These are phyloP conservation scores for Indicator indicator DNA, from an alignment of 2,113 vertebrate species.

Conservation along the genomic window DNA sequence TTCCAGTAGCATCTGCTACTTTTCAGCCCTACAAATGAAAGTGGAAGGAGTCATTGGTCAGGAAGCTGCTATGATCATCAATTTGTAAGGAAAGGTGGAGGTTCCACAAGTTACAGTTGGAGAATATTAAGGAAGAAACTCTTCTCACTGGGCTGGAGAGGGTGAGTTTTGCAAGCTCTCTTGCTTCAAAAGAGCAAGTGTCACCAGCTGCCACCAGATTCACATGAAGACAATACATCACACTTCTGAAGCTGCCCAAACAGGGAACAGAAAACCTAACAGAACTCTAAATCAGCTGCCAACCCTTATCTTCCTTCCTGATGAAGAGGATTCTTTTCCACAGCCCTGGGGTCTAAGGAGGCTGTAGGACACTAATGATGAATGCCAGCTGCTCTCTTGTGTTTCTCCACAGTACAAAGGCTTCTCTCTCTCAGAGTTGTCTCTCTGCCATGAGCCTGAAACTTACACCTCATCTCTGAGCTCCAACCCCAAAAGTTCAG, in stretches of 20 bases:
- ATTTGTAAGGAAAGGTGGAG: neutral
- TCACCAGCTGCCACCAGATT: neutral
- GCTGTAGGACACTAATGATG: neutral
- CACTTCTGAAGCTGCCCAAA: neutral
- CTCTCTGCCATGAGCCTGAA: rapidly evolving
- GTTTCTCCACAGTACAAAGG: neutral
- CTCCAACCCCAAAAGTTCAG: neutral
- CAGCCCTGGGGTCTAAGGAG: neutral
- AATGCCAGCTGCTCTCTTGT: rapidly evolving
- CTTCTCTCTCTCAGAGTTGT: neutral
- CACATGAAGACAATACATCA: neutral
- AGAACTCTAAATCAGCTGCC: neutral
- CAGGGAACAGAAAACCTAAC: rapidly evolving
- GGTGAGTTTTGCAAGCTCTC: neutral
- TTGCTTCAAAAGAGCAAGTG: neutral
- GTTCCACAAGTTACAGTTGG: neutral
- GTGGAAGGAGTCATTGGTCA: neutral
- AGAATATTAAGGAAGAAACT: neutral
- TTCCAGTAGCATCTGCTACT: neutral
- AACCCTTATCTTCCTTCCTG: neutral
- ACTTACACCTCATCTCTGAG: neutral
- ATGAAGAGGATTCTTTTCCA: neutral
- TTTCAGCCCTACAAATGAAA: neutral
- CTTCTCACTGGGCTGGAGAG: neutral
- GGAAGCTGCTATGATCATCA: too few species aligned